These are phyloP conservation scores for Moxostoma hubbsi DNA, from an alignment of 2,797 vertebrate genomes.

Conservation along the genomic window DNA sequence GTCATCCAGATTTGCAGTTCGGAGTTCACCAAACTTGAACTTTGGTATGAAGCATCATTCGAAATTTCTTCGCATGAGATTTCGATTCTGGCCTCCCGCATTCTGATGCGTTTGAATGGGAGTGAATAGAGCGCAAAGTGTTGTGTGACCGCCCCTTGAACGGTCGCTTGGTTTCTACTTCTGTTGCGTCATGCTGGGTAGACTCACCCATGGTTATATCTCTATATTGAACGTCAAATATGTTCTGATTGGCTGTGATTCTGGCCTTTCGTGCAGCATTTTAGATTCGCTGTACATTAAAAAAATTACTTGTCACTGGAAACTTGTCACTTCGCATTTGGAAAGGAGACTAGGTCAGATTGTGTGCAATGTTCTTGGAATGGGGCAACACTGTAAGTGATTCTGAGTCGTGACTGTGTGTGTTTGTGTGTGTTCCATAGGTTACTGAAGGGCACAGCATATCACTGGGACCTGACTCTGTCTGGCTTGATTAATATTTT, in stretches of 20 bases:
- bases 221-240: background rate
- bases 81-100: too few relatives aligned
- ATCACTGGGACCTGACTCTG: conserved; percentile 98
- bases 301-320: too few relatives aligned
- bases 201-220: background rate
- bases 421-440: conserved; percentile 68
- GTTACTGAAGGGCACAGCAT: conserved; percentile 95
- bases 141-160: too few relatives aligned
- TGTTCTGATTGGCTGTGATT: background rate
- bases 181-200: background rate
- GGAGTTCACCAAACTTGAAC: too few relatives aligned
- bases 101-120: too few relatives aligned
- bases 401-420: conserved; percentile 22
- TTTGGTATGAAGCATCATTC: too few relatives aligned
- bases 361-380: conserved; percentile 35
- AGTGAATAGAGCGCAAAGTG: too few relatives aligned
- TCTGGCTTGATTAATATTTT: conserved; percentile 94
- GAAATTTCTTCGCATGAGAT: too few relatives aligned
- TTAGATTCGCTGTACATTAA: background rate
- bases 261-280: background rate
- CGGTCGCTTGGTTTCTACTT: background rate
- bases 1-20: too few relatives aligned
- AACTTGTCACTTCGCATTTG: background rate
- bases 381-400: conserved; percentile 30
- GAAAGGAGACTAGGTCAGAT: background rate